Evolutionary conservation across 2,888 invertebrate genomes (phyloP), one percentile per base, ranked within the genome.

Genomic region (Athalia rosae): DNA sequence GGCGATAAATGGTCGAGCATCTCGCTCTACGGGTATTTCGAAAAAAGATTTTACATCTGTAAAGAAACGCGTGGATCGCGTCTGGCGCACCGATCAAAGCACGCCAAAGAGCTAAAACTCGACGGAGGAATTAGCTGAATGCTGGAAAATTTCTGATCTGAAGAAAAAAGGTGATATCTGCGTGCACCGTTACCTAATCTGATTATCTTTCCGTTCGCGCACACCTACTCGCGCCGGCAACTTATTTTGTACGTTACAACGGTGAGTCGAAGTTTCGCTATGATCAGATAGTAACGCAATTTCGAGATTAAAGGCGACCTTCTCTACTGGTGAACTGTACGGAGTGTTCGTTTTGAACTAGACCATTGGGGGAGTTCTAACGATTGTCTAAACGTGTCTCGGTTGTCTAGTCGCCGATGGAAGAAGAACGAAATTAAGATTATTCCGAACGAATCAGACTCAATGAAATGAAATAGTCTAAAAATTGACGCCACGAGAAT

Each of bases 281-380:
- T 58, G 45, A 71, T n/a, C 58, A 50, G 71, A 71, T 71, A 71
- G 71, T 71, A 28, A 13, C 41, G 43, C 71, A 58, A 58, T 71
- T 45, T 13, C 7, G 43, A 58, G 58, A 58, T 71, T 71, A 45
- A 71, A 58, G 58, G n/a, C 58, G 56, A 58, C 13, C 15, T n/a
- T 11, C 50, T 15, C 50, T n/a, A 28, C 28, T 28, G 28, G 28
- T 28, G 28, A 28, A 28, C 28, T 28, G 28, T 28, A 28, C 28
- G 0, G 28, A 28, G 28, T 28, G 28, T 28, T 28, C 28, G 28
- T 28, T 28, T 28, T 28, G 28, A 2, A 28, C 28, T 2, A 28
- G 28, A 28, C 28, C 28, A 28, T 28, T 28, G 28, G 28, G 28
- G 2, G 28, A 28, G 28, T 28, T 28, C 28, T 1, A 28, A 28